A percentile compares a stretch with the other conserved stretches of the same genome.
phyloP scores from a whole-genome alignment of 1,140 invertebrate species.

The Zaprionus gabonicus region DNA sequence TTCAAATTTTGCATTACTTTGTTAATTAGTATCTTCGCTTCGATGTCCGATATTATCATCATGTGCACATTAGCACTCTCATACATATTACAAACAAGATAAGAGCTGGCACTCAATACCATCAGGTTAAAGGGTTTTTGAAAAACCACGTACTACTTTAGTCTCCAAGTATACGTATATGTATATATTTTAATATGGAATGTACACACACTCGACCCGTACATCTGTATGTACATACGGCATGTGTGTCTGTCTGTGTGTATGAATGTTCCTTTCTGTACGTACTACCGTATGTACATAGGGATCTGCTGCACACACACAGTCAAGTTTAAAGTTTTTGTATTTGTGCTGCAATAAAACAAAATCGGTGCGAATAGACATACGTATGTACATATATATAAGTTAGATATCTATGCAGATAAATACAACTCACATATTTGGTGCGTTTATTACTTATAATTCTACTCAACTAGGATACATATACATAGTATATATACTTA shows the following conservation, averaged over 20 bases:
- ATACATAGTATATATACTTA: not conserved
- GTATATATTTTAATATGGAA: constrained; percentile 17
- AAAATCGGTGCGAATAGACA: not conserved
- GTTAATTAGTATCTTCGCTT: not conserved
- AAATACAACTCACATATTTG: not conserved
- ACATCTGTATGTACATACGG: not conserved
- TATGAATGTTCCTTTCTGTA: constrained; percentile 3
- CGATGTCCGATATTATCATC: not conserved
- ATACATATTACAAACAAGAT: constrained; percentile 2
- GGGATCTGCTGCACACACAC: constrained; percentile 1
- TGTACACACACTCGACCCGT: constrained; percentile 3
- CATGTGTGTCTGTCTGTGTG: not conserved
- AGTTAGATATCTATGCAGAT: not conserved
- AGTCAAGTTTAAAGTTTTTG: constrained; percentile 3
- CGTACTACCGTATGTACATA: constrained; percentile 9
- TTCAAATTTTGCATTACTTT: constrained; percentile 3
- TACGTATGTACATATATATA: not conserved
- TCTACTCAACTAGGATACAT: not conserved
- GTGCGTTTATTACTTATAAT: not conserved
- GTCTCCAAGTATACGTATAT: not conserved
- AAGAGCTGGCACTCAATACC: not conserved
- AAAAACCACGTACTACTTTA: constrained; percentile 28
- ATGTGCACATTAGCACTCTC: not conserved
- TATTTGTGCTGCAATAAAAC: constrained; percentile 6
- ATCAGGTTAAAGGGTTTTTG: constrained; percentile 10